Evolutionary conservation across 2,888 invertebrate species (phyloP), one percentile per base, ranked within the genome.

Genomic region (Drosophila multiciliata): DNA sequence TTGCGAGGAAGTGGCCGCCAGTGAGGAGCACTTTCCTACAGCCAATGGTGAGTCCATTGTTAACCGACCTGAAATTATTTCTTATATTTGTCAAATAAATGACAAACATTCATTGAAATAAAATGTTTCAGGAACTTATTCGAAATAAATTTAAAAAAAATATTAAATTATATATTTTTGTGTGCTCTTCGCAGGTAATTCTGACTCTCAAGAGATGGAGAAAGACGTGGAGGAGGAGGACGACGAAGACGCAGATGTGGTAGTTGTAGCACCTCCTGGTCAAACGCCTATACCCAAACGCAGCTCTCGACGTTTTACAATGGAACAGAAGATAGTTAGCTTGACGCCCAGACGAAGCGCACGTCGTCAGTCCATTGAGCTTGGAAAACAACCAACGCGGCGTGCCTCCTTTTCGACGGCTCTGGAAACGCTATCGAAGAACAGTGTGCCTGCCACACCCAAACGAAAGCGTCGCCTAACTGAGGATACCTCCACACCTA

Each of bases 331-430:
- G 9, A 26, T 32, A 17, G 32, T 12, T 3, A 40, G 49, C 29
- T 26, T 58, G 9, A 80, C 80, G 1, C 76, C 80, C 0, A 65
- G 79, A 3, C 78, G 81, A 1, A 85, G 85, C 35, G 6, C 29
- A 1, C 66, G 87, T 0, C 73, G 71, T n/a, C 69, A 66, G 2
- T 83, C 81, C 0, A 32, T 77, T 17, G 85, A 81, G 17, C 67
- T 65, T 23, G 71, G 12, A 33, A 77, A 66, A 12, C 35, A 55
- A 29, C 72, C 65, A 23, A 67, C 70, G 1, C 75, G 85, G 0
- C 78, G 87, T 32, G 79, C 70, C 3, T 87, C 85, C 0, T 84
- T 63, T 32, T 79, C 85, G 0, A 64, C 72, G 12, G 48, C 62
- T 8, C 38, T 66, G 0, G 75, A 68, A 3, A 66, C 17, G 3